Percentiles rank a stretch among this genome's conserved stretches.
Evolutionary conservation across 2,113 vertebrate species (phyloP).

Genomic region (Telmatochromis brachygnathus): DNA sequence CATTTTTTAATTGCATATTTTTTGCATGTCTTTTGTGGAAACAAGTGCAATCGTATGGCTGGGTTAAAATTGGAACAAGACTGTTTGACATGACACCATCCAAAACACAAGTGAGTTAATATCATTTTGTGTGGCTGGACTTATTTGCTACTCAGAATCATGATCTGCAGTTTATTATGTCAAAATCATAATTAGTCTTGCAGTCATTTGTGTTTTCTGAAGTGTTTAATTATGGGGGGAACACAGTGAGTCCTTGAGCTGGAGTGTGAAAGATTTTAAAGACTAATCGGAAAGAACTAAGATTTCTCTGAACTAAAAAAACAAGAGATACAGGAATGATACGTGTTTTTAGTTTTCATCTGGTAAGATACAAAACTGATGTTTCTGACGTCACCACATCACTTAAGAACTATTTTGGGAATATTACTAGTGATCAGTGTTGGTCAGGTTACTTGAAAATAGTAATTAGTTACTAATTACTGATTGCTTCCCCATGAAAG

Average conservation of each 20-base stretch:
- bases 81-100: not conserved
- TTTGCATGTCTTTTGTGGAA: not conserved
- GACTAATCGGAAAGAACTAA: not conserved
- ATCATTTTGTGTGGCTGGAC: not conserved
- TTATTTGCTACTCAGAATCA: not conserved
- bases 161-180: not conserved
- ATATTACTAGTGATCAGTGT: not conserved
- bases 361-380: not conserved
- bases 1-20: not conserved
- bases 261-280: not conserved
- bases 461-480: not conserved
- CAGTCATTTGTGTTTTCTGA: not conserved
- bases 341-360: not conserved
- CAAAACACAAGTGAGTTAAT: not conserved
- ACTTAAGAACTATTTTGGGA: not conserved
- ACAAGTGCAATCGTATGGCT: not conserved
- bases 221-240: not conserved
- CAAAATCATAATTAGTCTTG: not conserved
- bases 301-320: not conserved
- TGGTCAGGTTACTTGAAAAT: not conserved
- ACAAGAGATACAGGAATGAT: not conserved
- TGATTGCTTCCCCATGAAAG: not conserved
- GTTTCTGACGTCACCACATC: not conserved
- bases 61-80: not conserved
- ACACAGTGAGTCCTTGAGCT: not conserved